Conservation (phyloP, 2,797 vertebrate species). For the Vipera latastei region DNA sequence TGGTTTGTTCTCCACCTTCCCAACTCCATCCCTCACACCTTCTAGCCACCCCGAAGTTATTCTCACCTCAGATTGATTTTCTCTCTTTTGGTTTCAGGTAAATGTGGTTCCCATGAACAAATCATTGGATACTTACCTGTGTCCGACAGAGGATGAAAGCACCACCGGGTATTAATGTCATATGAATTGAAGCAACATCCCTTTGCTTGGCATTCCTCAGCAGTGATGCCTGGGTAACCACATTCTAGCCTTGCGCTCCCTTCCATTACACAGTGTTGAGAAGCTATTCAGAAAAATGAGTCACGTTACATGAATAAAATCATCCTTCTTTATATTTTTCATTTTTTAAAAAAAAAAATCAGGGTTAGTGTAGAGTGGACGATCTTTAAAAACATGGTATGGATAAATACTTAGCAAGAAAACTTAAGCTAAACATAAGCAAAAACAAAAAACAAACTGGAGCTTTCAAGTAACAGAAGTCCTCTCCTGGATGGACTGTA, state of each 20-base stretch:
- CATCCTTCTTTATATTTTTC: background rate
- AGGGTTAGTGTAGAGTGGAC: background rate
- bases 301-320: background rate
- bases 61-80: background rate
- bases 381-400: background rate
- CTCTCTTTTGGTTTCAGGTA: background rate
- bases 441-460: background rate
- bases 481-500: background rate
- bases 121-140: constrained; percentile 1
- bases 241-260: constrained; percentile 22
- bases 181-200: constrained; percentile 33
- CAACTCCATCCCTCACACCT: background rate
- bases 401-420: background rate
- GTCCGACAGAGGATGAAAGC: constrained; percentile 1
- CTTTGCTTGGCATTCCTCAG: constrained; percentile 21
- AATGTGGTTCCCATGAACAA: background rate
- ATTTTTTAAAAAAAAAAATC: background rate
- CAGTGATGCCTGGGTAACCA: constrained; percentile 22
- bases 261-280: constrained; percentile 12
- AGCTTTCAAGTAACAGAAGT: background rate
- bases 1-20: background rate
- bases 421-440: background rate
- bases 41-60: background rate
- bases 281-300: constrained; percentile 11
- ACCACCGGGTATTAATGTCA: constrained; percentile 22